Percentiles rank a stretch among this genome's conserved stretches.
Evolutionary conservation across 2,797 vertebrate species (phyloP).

Genomic region (Gymnocypris eckloni): DNA sequence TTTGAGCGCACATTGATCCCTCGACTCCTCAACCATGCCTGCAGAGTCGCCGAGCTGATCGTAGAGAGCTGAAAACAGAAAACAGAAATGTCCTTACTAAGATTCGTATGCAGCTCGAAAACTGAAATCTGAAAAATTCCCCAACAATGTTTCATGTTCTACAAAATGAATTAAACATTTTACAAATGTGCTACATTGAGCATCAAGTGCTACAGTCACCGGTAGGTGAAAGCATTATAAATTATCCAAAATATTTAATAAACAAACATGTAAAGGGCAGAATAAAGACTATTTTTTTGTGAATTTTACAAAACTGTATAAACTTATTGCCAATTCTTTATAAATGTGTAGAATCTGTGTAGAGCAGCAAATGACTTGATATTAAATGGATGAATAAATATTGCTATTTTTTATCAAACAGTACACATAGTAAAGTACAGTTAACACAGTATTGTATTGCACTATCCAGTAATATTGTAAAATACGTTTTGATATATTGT

Average conservation of each 20-base stretch:
- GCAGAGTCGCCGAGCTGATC: conserved; percentile 69
- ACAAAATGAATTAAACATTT: not conserved
- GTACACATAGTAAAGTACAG: not conserved
- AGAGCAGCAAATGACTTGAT: not conserved
- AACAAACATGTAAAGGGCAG: not conserved
- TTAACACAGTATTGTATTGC: not conserved
- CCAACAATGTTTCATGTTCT: not conserved
- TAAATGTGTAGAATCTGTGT: not conserved
- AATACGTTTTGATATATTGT: not conserved
- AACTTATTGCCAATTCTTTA: not conserved
- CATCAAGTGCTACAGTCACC: not conserved
- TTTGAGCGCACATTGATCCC: conserved; percentile 65
- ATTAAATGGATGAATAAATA: not conserved
- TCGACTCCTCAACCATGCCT: conserved; percentile 72
- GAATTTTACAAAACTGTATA: not conserved
- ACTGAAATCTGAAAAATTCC: not conserved
- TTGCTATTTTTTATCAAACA: not conserved
- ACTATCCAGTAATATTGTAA: not conserved
- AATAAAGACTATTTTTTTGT: not conserved
- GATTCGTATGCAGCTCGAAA: not conserved
- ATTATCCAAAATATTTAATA: not conserved
- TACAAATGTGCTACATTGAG: not conserved
- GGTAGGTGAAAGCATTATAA: not conserved
- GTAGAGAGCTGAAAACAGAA: conserved; percentile 66
- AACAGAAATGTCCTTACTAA: not conserved